These are phyloP conservation scores for Drosophila dives DNA, from an alignment of 2,888 invertebrate genomes.

Conservation along the genomic window DNA sequence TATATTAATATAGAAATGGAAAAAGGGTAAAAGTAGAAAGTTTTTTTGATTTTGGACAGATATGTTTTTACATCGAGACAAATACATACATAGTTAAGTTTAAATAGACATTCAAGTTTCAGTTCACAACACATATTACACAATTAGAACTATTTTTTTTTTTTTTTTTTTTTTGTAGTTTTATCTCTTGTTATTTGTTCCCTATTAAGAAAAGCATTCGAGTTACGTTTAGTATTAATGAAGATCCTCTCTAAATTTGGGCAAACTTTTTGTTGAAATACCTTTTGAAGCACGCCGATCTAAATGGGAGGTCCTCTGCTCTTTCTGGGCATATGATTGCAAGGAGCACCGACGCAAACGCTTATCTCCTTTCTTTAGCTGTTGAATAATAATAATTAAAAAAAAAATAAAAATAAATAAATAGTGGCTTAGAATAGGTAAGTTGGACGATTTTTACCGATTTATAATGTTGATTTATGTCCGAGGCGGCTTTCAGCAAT, in stretches of 20 bases:
- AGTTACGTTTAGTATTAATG: slow-evolving; percentile 32
- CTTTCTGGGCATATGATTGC: slow-evolving; percentile 83
- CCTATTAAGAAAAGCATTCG: slow-evolving; percentile 50
- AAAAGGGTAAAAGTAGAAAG: slow-evolving; percentile 21
- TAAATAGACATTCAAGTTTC: slow-evolving; percentile 25
- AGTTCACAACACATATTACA: slow-evolving; percentile 56
- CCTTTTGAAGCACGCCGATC: slow-evolving; percentile 84
- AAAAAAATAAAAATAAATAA: background rate
- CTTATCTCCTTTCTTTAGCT: slow-evolving; percentile 82
- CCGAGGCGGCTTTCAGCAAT: slow-evolving; percentile 83
- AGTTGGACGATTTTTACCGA: slow-evolving; percentile 67
- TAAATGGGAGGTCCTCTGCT: slow-evolving; percentile 63
- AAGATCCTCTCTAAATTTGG: slow-evolving; percentile 71
- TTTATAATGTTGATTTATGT: slow-evolving; percentile 84
- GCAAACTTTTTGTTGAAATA: slow-evolving; percentile 82
- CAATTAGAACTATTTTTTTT: slow-evolving; percentile 26
- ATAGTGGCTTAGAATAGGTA: background rate
- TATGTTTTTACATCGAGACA: slow-evolving; percentile 50
- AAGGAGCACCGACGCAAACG: slow-evolving; percentile 82
- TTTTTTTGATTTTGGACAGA: slow-evolving; percentile 31
- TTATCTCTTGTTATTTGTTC: slow-evolving; percentile 42
- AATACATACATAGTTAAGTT: slow-evolving; percentile 9
- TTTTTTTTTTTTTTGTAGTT: slow-evolving; percentile 13
- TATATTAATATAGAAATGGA: slow-evolving; percentile 25
- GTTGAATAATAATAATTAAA: slow-evolving; percentile 20